Evolutionary conservation across 2,888 invertebrate species (phyloP).

Genomic region (Caenorhabditis doughertyi): DNA sequence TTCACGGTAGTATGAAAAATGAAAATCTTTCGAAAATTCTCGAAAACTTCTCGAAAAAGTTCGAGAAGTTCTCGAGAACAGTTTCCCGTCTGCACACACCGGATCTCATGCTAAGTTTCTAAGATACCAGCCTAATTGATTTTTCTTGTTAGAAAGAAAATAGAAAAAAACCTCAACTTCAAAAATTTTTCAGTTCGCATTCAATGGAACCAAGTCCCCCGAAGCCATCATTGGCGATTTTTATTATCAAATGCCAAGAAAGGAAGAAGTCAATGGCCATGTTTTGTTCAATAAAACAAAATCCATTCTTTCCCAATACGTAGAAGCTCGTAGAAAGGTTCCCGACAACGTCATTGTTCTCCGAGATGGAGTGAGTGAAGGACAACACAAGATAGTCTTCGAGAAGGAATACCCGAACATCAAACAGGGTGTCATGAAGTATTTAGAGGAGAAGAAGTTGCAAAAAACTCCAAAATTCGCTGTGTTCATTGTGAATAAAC

Average conservation of each 20-base stretch:
- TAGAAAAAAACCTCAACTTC: too few species aligned
- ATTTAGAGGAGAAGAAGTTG: not conserved
- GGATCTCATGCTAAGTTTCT: too few species aligned
- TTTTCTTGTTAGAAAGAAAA: too few species aligned
- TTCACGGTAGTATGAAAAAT: too few species aligned
- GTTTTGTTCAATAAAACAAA: slow-evolving; percentile 57
- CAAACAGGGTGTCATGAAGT: slow-evolving; percentile 48
- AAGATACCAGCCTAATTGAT: too few species aligned
- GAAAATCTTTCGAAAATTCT: too few species aligned
- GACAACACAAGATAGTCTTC: slow-evolving; percentile 67
- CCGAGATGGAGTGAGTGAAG: slow-evolving; percentile 72
- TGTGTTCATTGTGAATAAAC: slow-evolving; percentile 75
- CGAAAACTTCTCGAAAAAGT: too few species aligned
- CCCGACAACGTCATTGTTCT: slow-evolving; percentile 64
- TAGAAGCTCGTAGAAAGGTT: slow-evolving; percentile 21
- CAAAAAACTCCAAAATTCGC: slow-evolving; percentile 56
- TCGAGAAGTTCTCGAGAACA: too few species aligned
- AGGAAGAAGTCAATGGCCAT: slow-evolving; percentile 62
- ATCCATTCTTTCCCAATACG: slow-evolving; percentile 61
- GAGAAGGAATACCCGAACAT: slow-evolving; percentile 56
- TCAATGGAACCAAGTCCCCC: slow-evolving; percentile 59
- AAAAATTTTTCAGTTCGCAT: slow-evolving; percentile 69
- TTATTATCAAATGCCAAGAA: slow-evolving; percentile 62
- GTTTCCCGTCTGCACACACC: too few species aligned
- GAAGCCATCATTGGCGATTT: slow-evolving; percentile 70